Evolutionary conservation across 1,140 invertebrate species (phyloP).

Genomic region (Drosophila albomicans): DNA sequence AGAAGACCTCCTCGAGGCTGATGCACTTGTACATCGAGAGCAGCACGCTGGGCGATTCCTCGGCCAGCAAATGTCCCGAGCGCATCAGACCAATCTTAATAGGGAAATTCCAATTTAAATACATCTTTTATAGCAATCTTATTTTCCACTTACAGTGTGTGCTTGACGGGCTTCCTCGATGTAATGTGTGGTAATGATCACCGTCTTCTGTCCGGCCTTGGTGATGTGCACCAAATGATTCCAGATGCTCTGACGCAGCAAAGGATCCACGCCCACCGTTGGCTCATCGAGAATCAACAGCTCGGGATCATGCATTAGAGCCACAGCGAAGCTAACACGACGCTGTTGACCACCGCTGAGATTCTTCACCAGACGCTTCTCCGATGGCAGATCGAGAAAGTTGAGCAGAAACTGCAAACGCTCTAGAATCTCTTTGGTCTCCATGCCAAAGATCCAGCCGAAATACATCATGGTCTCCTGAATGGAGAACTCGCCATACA

Average conservation of each 20-base stretch:
- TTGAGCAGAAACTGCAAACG: slow-evolving; percentile 94
- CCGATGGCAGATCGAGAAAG: slow-evolving; percentile 94
- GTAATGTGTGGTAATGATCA: slow-evolving; percentile 97
- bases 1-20: slow-evolving; percentile 96
- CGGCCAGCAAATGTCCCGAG: slow-evolving; percentile 94
- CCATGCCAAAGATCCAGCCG: slow-evolving; percentile 98
- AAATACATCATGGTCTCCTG: slow-evolving; percentile 98
- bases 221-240: slow-evolving; percentile 94
- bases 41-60: slow-evolving; percentile 94
- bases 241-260: slow-evolving; percentile 96
- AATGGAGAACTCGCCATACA: slow-evolving; percentile 98
- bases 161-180: slow-evolving; percentile 96
- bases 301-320: slow-evolving; percentile 96
- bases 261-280: slow-evolving; percentile 96
- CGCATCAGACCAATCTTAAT: slow-evolving; percentile 96
- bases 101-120: slow-evolving; percentile 13
- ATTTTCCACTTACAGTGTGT: slow-evolving; percentile 88
- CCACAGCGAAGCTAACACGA: slow-evolving; percentile 96
- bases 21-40: slow-evolving; percentile 93
- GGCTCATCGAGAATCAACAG: slow-evolving; percentile 97
- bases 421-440: slow-evolving; percentile 91
- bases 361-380: slow-evolving; percentile 94
- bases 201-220: slow-evolving; percentile 92
- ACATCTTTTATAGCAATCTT: background rate
- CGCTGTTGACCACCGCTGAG: slow-evolving; percentile 97